A percentile compares a stretch with the other conserved stretches of the same genome.
These are phyloP conservation scores for Scomber scombrus DNA, from an alignment of 2,113 vertebrate species.

Conservation along the genomic window DNA sequence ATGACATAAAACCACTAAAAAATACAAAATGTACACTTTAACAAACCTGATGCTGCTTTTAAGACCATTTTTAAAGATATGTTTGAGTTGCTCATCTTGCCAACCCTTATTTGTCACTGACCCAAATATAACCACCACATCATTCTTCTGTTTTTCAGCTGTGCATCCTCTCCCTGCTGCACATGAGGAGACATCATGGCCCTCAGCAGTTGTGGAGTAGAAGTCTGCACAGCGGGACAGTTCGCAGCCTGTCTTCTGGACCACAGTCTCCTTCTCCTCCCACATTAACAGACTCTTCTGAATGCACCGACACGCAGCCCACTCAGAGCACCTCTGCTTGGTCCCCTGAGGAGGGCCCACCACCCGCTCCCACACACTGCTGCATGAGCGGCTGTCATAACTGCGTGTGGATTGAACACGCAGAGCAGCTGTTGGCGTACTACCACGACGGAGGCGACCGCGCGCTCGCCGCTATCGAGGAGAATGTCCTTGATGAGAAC, in stretches of 20 bases:
- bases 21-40: no score
- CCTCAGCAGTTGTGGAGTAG: not conserved
- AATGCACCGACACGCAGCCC: rapidly evolving
- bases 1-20: no score
- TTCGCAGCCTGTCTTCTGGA: slow-evolving; percentile 1
- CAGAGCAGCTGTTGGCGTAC: slow-evolving; percentile 86
- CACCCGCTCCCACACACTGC: slow-evolving; percentile 88
- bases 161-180: slow-evolving; percentile 30
- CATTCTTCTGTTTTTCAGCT: slow-evolving; percentile 49
- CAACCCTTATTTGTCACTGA: no score
- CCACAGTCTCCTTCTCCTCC: not conserved
- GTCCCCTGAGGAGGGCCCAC: slow-evolving; percentile 49
- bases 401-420: slow-evolving; percentile 93
- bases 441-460: slow-evolving; percentile 85
- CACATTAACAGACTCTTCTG: rapidly evolving
- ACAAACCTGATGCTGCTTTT: no score
- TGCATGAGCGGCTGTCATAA: slow-evolving; percentile 95
- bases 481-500: slow-evolving; percentile 89
- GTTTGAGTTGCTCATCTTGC: no score
- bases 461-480: slow-evolving; percentile 88
- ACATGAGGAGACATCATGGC: not conserved
- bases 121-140: no score
- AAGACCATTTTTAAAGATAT: no score
- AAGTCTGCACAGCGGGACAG: not conserved
- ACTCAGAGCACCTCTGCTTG: not conserved